Percentiles rank a stretch among this genome's conserved stretches.
Evolutionary conservation across 2,888 invertebrate genomes (phyloP).

Genomic region (Teinopalpus imperialis): DNA sequence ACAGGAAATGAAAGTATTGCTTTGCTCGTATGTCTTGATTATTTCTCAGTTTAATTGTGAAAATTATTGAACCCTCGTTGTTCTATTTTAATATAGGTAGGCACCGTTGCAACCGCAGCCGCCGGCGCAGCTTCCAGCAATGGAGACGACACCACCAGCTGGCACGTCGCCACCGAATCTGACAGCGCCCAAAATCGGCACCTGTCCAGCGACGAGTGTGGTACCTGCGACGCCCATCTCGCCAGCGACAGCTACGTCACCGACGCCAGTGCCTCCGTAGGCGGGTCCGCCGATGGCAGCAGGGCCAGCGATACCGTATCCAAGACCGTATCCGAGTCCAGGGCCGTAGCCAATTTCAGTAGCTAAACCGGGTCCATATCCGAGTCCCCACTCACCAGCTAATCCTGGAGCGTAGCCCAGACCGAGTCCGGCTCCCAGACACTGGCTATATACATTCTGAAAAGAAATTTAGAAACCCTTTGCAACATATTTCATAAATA

Average conservation of each 20-base stretch:
- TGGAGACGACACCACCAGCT: slow-evolving; percentile 39
- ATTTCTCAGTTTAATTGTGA: too few species aligned
- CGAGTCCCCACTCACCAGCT: slow-evolving; percentile 4
- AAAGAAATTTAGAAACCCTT: too few species aligned
- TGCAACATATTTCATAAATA: too few species aligned
- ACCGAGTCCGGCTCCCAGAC: slow-evolving; percentile 22
- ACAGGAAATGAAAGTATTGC: too few species aligned
- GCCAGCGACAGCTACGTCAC: slow-evolving; percentile 37
- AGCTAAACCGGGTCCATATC: slow-evolving; percentile 3
- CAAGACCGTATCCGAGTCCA: slow-evolving; percentile 18
- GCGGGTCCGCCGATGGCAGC: slow-evolving; percentile 31
- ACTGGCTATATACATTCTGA: slow-evolving; percentile 31
- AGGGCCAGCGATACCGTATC: slow-evolving; percentile 25
- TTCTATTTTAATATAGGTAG: slow-evolving; percentile 4
- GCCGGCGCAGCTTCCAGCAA: slow-evolving; percentile 38
- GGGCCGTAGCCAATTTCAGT: slow-evolving; percentile 7
- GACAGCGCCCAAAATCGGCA: slow-evolving; percentile 42
- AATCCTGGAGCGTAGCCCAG: slow-evolving; percentile 7
- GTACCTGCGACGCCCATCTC: slow-evolving; percentile 39
- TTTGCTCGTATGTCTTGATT: too few species aligned
- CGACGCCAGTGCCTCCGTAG: slow-evolving; percentile 37
- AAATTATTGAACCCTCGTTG: too few species aligned
- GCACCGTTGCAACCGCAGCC: slow-evolving; percentile 27
- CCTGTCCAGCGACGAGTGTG: slow-evolving; percentile 39
- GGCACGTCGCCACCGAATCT: slow-evolving; percentile 23